Evolutionary conservation across 2,888 invertebrate species (phyloP).

Genomic region (Ariolimax columbianus): DNA sequence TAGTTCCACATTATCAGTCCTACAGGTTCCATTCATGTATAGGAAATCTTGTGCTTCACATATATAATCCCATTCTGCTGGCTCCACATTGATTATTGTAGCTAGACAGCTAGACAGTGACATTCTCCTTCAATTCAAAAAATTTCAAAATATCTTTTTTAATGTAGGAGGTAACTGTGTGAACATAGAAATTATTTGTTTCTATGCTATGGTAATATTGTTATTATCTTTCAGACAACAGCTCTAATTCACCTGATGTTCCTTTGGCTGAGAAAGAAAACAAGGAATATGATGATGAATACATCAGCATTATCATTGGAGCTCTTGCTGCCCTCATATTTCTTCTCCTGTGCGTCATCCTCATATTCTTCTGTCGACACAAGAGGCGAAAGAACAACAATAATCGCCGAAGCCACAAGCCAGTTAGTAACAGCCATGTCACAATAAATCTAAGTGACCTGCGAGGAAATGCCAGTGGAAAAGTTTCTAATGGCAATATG

Average conservation of each 20-base stretch:
- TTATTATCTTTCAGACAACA: slow-evolving; percentile 32
- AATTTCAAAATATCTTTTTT: no score
- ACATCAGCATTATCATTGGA: slow-evolving; percentile 73
- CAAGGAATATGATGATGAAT: slow-evolving; percentile 65
- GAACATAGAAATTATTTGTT: no score
- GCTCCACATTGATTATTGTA: no score
- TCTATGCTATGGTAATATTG: no score
- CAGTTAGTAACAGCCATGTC: slow-evolving; percentile 78
- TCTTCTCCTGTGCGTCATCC: slow-evolving; percentile 85
- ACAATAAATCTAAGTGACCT: slow-evolving; percentile 85
- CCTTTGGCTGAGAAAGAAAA: slow-evolving; percentile 56
- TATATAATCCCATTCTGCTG: no score
- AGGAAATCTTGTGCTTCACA: no score
- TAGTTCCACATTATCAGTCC: no score
- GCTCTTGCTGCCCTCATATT: slow-evolving; percentile 84
- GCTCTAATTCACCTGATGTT: slow-evolving; percentile 45
- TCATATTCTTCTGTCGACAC: slow-evolving; percentile 83
- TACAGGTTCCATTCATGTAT: no score
- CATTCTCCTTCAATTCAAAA: no score
- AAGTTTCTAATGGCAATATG: slow-evolving; percentile 78
- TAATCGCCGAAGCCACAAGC: slow-evolving; percentile 69
- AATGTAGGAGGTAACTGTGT: no score
- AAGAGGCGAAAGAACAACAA: slow-evolving; percentile 72
- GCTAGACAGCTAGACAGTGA: no score
- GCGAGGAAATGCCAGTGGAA: slow-evolving; percentile 68